Conservation (phyloP, 2,888 invertebrate genomes). For the Eupelmus urozonus region DNA sequence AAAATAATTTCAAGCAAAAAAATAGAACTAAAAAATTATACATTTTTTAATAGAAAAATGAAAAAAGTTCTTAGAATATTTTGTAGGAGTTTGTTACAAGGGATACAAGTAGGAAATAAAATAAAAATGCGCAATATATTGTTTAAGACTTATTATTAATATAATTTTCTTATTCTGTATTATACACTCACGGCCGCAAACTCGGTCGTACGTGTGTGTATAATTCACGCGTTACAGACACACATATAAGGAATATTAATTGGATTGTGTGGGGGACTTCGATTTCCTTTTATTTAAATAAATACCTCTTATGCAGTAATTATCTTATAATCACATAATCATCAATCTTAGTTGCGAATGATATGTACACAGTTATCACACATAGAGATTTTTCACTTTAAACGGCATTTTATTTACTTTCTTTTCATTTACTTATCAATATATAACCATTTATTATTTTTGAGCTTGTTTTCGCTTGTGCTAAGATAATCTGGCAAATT, state of each 20-base stretch:
- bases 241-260: conserved; percentile 44
- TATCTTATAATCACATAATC: conserved; percentile 57
- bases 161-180: conserved; percentile 56
- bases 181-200: conserved; percentile 59
- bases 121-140: neutral
- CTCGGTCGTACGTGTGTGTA: conserved; percentile 49
- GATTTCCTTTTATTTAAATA: conserved; percentile 46
- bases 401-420: conserved; percentile 37
- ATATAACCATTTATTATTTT: neutral
- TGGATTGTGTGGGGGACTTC: conserved; percentile 34
- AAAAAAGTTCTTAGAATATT: no score
- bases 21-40: no score
- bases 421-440: neutral
- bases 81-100: neutral
- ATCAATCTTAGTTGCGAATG: conserved; percentile 61
- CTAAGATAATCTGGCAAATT: neutral
- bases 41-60: no score
- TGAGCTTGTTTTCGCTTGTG: neutral
- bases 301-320: conserved; percentile 40
- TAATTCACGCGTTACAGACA: conserved; percentile 57
- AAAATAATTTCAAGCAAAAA: no score
- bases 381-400: conserved; percentile 61
- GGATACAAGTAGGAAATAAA: neutral
- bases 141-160: conserved; percentile 44
- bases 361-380: conserved; percentile 68